Evolutionary conservation across 1,140 invertebrate genomes (phyloP), one percentile per base, ranked within the genome.

Genomic region (Drosophila sucinea): DNA sequence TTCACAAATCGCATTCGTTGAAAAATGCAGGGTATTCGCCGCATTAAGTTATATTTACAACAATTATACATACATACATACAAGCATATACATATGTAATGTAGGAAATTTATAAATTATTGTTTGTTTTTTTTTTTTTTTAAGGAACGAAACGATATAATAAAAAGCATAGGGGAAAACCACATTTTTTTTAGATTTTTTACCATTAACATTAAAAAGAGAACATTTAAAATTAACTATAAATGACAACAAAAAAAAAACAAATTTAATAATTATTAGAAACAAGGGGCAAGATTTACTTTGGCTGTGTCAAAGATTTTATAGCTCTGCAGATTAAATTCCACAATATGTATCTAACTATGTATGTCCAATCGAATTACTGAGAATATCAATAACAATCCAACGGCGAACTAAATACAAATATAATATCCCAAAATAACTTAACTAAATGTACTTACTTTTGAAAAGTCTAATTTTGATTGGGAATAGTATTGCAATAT

Each of bases 171-270:
- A 38, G 44, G 44, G 44, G 5, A 51, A 51, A 51, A 17, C 11
- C 7, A 51, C 23, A 51, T 51, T 51, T 51, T 51, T 51, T 51
- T 51, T 51, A 51, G 44, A 51, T 51, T 51, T 51, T 51, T 51
- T 51, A 51, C 44, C 44, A 51, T 51, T 51, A 51, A 51, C 44
- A 51, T 51, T 51, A 51, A 51, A 27, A 5, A 27, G 10, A 51
- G 0, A 27, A 27, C 3, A 11, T 10, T 11, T 8, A 27, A 51
- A 44, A 23, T 25, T 25, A 25, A 47, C 44, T 47, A 47, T 25
- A 25, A 23, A 47, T 25, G 23, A 33, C 5, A 44, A 44, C n/a
- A 44, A 23, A 11, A 5, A 44, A 17, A 44, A 10, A 23, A 8
- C 8, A 10, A 25, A 47, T 3, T 23, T 47, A 2, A 47, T 23